phyloP scores from a whole-genome alignment of 1,140 invertebrate species.

The Megalonaias nervosa region DNA sequence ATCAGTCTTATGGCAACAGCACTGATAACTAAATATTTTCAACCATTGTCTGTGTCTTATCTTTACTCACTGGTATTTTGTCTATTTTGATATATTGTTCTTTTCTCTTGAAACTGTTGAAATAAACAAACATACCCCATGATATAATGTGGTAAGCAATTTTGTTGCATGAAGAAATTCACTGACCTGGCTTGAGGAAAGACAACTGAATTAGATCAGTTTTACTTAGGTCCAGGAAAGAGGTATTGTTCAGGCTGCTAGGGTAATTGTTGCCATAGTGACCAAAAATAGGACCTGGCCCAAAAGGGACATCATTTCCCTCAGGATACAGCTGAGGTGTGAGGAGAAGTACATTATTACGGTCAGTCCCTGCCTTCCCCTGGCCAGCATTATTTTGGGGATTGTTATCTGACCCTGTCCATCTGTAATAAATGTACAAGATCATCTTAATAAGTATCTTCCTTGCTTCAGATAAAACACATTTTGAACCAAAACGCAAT shows the following conservation, averaged over 20 bases:
- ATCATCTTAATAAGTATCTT: too few species aligned
- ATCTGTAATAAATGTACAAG: slow-evolving; percentile 44
- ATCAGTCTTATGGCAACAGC: too few species aligned
- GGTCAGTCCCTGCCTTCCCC: slow-evolving; percentile 65
- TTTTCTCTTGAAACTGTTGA: not conserved
- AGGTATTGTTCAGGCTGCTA: slow-evolving; percentile 46
- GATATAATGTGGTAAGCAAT: not conserved
- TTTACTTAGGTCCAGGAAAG: slow-evolving; percentile 55
- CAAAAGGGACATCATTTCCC: slow-evolving; percentile 45
- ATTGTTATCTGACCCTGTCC: slow-evolving; percentile 70
- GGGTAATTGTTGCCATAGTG: slow-evolving; percentile 68
- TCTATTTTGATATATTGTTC: too few species aligned
- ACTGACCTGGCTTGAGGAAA: slow-evolving; percentile 56
- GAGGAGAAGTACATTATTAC: slow-evolving; percentile 67
- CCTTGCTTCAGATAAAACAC: too few species aligned
- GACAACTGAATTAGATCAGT: slow-evolving; percentile 58
- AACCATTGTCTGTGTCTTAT: too few species aligned
- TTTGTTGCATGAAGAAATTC: not conserved
- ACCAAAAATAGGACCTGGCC: slow-evolving; percentile 50
- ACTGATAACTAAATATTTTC: too few species aligned
- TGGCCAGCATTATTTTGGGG: slow-evolving; percentile 67
- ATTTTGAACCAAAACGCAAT: too few species aligned
- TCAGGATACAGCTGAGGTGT: slow-evolving; percentile 54
- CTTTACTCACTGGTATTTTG: too few species aligned
- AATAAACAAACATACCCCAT: not conserved